Evolutionary conservation across 2,888 invertebrate genomes (phyloP).

Genomic region (Koerneria pararmatus): DNA sequence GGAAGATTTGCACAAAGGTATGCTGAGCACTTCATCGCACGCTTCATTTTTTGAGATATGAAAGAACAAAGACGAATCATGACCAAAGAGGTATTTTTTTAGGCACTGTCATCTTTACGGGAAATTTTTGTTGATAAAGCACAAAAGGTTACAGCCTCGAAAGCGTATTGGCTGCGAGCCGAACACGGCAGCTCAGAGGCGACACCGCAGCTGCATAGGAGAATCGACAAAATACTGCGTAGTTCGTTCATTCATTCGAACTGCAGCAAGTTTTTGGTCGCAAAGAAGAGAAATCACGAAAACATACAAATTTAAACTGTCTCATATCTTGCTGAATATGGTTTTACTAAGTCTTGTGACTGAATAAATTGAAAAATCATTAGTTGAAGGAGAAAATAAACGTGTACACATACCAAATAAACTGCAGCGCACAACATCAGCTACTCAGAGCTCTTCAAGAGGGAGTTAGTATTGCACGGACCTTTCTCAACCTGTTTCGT

Average conservation of each 20-base stretch:
- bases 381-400: background rate
- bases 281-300: background rate
- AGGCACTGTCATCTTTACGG: no score
- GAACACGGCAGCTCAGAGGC: background rate
- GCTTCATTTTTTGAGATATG: no score
- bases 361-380: background rate
- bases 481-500: conserved; percentile 45
- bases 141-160: no score
- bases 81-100: no score
- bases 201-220: background rate
- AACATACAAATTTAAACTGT: background rate
- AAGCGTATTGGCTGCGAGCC: conserved; percentile 18
- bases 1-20: conserved; percentile 14
- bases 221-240: background rate
- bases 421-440: background rate
- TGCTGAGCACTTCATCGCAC: no score
- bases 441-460: conserved; percentile 34
- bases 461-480: conserved; percentile 37
- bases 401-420: background rate
- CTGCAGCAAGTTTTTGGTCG: background rate
- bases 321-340: no score
- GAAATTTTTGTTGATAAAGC: no score
- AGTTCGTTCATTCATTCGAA: no score
- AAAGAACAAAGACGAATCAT: no score
- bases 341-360: background rate